Percentiles rank a stretch among this genome's conserved stretches.
Evolutionary conservation across 2,113 vertebrate genomes (phyloP).

Genomic region (Otocyon megalotis): DNA sequence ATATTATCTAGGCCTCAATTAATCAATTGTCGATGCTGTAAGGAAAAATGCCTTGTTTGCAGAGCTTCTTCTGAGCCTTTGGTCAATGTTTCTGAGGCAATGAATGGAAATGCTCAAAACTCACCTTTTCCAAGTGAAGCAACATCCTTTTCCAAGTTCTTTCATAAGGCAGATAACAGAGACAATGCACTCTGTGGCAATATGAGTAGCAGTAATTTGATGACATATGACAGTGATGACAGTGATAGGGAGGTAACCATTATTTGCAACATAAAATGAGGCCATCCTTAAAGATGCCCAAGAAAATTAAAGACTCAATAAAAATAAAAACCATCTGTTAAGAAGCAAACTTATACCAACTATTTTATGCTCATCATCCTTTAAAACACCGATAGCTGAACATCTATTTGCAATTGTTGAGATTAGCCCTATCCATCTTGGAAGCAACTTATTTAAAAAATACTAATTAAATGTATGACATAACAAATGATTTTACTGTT

Average conservation of each 20-base stretch:
- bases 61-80: neutral
- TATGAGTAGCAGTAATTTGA: neutral
- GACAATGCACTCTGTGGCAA: neutral
- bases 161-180: neutral
- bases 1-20: neutral
- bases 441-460: conserved; percentile 15
- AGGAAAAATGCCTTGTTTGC: neutral
- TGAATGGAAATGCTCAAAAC: neutral
- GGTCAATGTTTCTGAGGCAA: neutral
- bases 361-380: neutral
- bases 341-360: neutral
- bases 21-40: neutral
- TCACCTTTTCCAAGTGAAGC: neutral
- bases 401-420: neutral
- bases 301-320: neutral
- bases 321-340: conserved; percentile 23
- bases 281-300: accelerated
- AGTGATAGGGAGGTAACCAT: conserved; percentile 15
- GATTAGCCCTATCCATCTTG: neutral
- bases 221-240: neutral
- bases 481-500: neutral
- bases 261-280: neutral
- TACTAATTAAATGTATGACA: neutral
- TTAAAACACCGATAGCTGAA: neutral
- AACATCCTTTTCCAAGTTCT: neutral